A percentile compares a stretch with the other conserved stretches of the same genome.
Evolutionary conservation across 2,888 invertebrate genomes (phyloP).

Genomic region (Thelaira solivaga): DNA sequence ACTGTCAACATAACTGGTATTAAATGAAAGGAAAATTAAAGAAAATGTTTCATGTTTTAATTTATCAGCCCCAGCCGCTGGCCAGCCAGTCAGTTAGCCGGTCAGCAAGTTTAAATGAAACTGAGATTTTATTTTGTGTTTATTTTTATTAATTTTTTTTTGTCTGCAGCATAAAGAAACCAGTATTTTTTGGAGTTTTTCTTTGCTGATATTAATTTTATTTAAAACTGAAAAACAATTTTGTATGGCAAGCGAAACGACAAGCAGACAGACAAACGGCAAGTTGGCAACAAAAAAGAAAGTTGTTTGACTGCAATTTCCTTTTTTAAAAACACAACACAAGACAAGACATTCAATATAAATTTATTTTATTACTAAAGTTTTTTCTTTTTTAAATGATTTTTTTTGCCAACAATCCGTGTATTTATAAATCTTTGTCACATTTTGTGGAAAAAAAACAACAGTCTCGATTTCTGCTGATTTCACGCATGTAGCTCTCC

Average conservation of each 20-base stretch:
- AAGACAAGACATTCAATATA: constrained; percentile 20
- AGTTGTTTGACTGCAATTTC: constrained; percentile 62
- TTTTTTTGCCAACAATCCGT: not conserved
- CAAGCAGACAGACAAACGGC: not conserved
- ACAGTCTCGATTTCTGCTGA: not conserved
- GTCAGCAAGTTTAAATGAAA: constrained; percentile 32
- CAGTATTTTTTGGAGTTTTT: constrained; percentile 43
- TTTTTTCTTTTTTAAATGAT: not conserved
- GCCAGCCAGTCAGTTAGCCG: constrained; percentile 8
- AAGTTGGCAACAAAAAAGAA: constrained; percentile 51
- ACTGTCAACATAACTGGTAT: constrained; percentile 41
- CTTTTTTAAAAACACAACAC: constrained; percentile 37
- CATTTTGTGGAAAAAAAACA: constrained; percentile 11
- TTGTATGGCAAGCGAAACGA: constrained; percentile 23
- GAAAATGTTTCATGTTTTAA: constrained; percentile 46
- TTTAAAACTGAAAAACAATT: constrained; percentile 5
- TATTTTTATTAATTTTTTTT: not conserved
- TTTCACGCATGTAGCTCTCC: not conserved
- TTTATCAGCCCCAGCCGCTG: too few species aligned
- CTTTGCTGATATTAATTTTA: constrained; percentile 13
- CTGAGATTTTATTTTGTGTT: constrained; percentile 9
- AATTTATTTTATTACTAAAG: constrained; percentile 16
- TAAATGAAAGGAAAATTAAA: constrained; percentile 60
- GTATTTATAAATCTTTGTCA: constrained; percentile 10
- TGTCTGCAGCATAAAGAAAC: constrained; percentile 54